A percentile compares a stretch with the other conserved stretches of the same genome.
phyloP scores from a whole-genome alignment of 1,140 invertebrate genomes.

The Atta texana region DNA sequence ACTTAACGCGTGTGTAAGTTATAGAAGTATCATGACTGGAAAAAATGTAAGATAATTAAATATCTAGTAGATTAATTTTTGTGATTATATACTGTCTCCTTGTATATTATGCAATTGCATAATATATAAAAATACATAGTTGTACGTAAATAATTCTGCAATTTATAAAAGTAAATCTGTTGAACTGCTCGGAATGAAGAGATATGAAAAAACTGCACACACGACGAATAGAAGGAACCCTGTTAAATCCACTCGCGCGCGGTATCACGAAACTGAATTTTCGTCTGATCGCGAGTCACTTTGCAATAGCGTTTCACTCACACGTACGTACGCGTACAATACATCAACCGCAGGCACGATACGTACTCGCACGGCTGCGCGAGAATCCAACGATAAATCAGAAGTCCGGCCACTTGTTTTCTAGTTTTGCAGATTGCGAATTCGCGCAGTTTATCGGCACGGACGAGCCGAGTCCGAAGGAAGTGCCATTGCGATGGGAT shows the following conservation, averaged over 20 bases:
- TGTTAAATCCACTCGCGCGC: conserved; percentile 29
- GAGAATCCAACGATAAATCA: conserved; percentile 74
- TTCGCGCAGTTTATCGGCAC: conserved; percentile 72
- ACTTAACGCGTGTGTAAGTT: conserved; percentile 22
- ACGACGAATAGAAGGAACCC: neutral
- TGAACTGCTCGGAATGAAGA: neutral
- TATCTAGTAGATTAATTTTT: conserved; percentile 5
- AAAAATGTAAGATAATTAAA: neutral
- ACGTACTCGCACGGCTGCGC: conserved; percentile 27
- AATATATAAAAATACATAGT: neutral
- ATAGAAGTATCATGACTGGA: neutral
- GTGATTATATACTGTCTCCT: neutral
- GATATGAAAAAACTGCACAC: neutral
- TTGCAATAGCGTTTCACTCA: conserved; percentile 44
- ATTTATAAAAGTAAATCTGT: neutral
- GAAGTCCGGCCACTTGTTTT: conserved; percentile 76
- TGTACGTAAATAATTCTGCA: neutral
- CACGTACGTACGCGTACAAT: neutral
- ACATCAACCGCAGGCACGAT: conserved; percentile 58
- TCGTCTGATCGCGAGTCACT: conserved; percentile 57
- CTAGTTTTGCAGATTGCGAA: conserved; percentile 78
- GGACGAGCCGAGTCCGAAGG: conserved; percentile 63
- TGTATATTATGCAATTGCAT: neutral
- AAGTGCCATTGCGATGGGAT: conserved; percentile 67
- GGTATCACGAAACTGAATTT: conserved; percentile 49